A percentile compares a stretch with the other conserved stretches of the same genome.
Conservation (phyloP, 1,140 invertebrate genomes). For the Caenorhabditis brenneri region DNA sequence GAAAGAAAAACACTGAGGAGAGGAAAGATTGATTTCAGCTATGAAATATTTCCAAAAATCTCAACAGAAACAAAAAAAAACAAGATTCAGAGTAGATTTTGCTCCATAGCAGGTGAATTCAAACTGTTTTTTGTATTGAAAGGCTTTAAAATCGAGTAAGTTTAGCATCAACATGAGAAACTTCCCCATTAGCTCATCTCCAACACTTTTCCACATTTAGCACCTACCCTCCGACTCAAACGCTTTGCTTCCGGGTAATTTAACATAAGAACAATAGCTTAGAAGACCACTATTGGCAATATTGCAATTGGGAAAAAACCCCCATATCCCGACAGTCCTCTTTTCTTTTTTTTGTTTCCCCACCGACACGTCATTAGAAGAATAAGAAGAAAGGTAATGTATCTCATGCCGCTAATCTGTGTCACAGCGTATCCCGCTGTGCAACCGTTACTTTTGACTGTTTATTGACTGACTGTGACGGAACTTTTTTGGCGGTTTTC, state of each 20-base stretch:
- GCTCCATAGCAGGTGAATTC: no score
- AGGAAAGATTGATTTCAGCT: no score
- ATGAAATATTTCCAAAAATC: no score
- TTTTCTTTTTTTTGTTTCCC: background rate
- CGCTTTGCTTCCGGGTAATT: background rate
- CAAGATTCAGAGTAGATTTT: no score
- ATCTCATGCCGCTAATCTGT: constrained; percentile 17
- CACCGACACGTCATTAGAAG: constrained; percentile 8
- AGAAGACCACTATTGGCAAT: background rate
- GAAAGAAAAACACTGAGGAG: no score
- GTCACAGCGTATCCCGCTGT: background rate
- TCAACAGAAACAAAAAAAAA: no score
- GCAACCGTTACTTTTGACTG: background rate
- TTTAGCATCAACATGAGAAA: no score
- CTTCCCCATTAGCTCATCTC: no score
- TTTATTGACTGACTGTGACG: background rate
- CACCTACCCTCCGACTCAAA: background rate
- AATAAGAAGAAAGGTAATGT: background rate
- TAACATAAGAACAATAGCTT: background rate
- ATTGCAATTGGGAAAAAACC: background rate
- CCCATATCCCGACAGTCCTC: background rate
- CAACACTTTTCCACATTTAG: background rate
- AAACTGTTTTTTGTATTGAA: no score
- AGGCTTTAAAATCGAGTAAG: no score
- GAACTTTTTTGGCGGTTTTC: background rate